phyloP scores from a whole-genome alignment of 2,888 invertebrate species.

The Deroplatys truncata region DNA sequence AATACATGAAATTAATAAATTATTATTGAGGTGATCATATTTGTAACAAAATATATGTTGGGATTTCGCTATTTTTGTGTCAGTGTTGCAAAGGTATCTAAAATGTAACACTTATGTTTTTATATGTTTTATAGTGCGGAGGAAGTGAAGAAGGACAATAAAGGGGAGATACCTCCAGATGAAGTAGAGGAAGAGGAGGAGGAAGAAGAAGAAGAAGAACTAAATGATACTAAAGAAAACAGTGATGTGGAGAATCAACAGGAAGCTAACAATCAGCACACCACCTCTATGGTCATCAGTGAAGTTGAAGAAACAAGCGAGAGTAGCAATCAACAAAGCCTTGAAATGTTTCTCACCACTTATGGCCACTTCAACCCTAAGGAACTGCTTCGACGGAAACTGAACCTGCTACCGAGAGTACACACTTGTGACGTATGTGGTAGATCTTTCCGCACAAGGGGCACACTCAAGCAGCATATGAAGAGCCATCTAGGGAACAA shows the following conservation, averaged over 20 bases:
- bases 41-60: no score
- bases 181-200: not conserved
- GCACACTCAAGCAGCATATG: not conserved
- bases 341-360: not conserved
- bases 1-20: no score
- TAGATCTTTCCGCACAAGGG: not conserved
- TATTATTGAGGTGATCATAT: no score
- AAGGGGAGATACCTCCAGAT: not conserved
- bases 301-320: not conserved
- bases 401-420: not conserved
- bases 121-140: no score
- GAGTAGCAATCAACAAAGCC: not conserved
- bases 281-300: not conserved
- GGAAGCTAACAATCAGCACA: not conserved
- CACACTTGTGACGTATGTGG: not conserved
- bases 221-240: not conserved
- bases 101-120: no score
- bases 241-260: not conserved
- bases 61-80: no score
- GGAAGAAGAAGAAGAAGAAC: not conserved
- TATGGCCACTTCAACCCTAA: not conserved
- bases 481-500: not conserved
- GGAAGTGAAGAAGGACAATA: no score
- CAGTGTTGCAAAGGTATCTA: no score
- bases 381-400: not conserved